Conservation (phyloP, 2,888 invertebrate genomes). For the Lacanobia wlatinum region DNA sequence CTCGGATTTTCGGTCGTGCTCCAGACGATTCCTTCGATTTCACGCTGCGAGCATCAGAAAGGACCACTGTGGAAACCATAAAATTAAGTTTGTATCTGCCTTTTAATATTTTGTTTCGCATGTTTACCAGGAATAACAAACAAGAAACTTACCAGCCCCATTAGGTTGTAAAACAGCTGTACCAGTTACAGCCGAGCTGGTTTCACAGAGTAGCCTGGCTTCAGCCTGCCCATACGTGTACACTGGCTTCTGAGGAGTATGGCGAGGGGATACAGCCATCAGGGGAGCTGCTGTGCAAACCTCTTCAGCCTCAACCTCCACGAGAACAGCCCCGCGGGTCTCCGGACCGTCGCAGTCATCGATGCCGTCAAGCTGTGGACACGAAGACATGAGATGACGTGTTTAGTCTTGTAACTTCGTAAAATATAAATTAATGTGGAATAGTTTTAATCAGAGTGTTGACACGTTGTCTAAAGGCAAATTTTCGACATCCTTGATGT, state of each 20-base stretch:
- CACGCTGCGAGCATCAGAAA: slow-evolving; percentile 78
- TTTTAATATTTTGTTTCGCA: neutral
- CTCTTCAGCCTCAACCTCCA: slow-evolving; percentile 95
- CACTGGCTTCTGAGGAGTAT: slow-evolving; percentile 93
- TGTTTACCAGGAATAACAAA: neutral
- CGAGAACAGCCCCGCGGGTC: slow-evolving; percentile 94
- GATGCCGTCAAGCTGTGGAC: slow-evolving; percentile 76
- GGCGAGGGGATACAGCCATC: slow-evolving; percentile 91
- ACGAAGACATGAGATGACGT: neutral
- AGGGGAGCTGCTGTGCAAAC: slow-evolving; percentile 95
- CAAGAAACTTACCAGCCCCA: slow-evolving; percentile 76
- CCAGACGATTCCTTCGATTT: slow-evolving; percentile 75
- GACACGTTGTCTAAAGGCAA: too few species aligned
- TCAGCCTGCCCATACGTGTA: slow-evolving; percentile 93
- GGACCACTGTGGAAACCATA: slow-evolving; percentile 66
- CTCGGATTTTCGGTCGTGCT: slow-evolving; percentile 77
- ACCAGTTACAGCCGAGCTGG: slow-evolving; percentile 85
- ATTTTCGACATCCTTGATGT: too few species aligned
- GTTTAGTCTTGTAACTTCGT: neutral
- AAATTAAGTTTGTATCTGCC: neutral
- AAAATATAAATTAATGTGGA: neutral
- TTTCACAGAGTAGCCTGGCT: slow-evolving; percentile 87
- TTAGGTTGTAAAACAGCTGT: slow-evolving; percentile 86
- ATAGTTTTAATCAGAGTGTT: too few species aligned
- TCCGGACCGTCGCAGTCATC: slow-evolving; percentile 83